phyloP scores from a whole-genome alignment of 2,888 invertebrate genomes.

The Seladonia tumulorum region DNA sequence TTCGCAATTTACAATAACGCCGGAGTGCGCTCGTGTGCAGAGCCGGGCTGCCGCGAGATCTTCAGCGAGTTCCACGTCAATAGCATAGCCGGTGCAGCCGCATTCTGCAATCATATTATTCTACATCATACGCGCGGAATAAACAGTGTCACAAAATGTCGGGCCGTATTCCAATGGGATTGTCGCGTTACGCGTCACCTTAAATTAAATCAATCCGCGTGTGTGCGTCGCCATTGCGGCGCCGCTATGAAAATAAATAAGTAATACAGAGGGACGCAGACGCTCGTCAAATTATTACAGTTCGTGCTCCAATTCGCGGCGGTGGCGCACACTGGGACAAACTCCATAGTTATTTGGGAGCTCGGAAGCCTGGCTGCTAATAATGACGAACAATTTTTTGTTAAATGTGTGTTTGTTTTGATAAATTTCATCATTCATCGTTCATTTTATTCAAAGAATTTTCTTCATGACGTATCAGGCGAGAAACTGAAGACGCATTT shows the following conservation, averaged over 20 bases:
- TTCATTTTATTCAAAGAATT: background rate
- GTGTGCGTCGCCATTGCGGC: background rate
- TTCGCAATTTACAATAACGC: background rate
- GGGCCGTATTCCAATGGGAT: conserved; percentile 11
- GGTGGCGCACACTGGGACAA: background rate
- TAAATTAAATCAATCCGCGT: conserved; percentile 32
- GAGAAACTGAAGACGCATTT: no score
- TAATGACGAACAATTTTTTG: background rate
- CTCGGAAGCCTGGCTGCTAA: background rate
- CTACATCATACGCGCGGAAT: background rate
- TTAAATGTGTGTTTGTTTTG: no score
- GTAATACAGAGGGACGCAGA: conserved; percentile 20
- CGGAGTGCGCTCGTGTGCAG: background rate
- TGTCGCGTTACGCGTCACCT: conserved; percentile 3
- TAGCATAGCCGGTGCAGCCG: background rate
- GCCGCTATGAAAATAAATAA: conserved; percentile 44
- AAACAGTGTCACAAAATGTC: conserved; percentile 5
- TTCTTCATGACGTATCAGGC: background rate
- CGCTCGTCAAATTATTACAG: conserved; percentile 23
- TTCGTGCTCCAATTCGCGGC: conserved; percentile 27
- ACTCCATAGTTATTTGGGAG: background rate
- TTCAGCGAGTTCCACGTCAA: background rate
- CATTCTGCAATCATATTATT: conserved; percentile 11
- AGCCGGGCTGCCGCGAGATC: background rate
- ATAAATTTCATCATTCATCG: background rate